phyloP scores from a whole-genome alignment of 2,888 invertebrate species.

The Melanophora roralis region DNA sequence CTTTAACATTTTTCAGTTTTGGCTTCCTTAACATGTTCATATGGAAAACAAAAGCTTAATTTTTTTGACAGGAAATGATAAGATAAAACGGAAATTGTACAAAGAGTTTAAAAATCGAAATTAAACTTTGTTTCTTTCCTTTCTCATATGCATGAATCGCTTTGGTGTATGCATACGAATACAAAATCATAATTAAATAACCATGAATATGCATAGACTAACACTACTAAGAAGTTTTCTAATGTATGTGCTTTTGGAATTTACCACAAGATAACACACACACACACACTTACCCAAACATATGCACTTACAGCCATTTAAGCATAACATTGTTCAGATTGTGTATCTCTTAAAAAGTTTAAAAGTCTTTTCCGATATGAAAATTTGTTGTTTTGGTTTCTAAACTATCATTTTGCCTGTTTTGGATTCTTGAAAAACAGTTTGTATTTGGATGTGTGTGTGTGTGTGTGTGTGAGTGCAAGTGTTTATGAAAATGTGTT shows the following conservation, averaged over 20 bases:
- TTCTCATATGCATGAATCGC: constrained; percentile 20
- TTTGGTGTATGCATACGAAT: constrained; percentile 1
- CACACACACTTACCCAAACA: not conserved
- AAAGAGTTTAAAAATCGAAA: constrained; percentile 40
- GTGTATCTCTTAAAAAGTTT: constrained; percentile 12
- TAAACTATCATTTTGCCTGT: constrained; percentile 22
- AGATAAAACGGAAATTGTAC: constrained; percentile 57
- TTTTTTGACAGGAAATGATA: constrained; percentile 40
- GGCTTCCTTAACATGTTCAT: constrained; percentile 6
- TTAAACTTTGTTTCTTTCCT: not conserved
- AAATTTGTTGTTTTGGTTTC: constrained; percentile 40
- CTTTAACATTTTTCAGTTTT: not conserved
- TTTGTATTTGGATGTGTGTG: not conserved
- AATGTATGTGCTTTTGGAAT: not conserved
- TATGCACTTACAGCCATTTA: not conserved
- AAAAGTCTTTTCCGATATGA: constrained; percentile 10
- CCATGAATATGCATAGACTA: constrained; percentile 46
- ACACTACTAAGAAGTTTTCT: not conserved
- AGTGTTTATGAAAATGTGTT: not conserved
- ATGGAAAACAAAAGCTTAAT: constrained; percentile 40
- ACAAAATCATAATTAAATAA: constrained; percentile 56
- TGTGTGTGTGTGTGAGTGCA: not conserved
- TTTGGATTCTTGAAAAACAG: not conserved
- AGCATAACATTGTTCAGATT: not conserved
- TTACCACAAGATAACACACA: not conserved